Percentiles rank a stretch among this genome's conserved stretches.
phyloP scores from a whole-genome alignment of 2,797 vertebrate genomes.

The Diplodus puntazzo region DNA sequence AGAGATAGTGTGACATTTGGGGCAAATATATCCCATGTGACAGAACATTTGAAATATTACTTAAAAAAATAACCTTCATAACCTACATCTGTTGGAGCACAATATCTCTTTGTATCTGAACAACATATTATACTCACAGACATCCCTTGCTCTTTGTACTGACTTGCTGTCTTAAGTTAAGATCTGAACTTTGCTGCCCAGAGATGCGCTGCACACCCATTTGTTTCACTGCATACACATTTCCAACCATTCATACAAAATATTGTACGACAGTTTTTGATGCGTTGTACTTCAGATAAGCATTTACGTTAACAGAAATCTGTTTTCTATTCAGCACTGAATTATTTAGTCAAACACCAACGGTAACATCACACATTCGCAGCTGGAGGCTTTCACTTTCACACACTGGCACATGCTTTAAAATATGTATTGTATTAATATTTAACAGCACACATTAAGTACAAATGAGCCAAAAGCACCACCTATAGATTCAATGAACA shows the following conservation, averaged over 20 bases:
- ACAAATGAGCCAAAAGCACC: slow-evolving; percentile 12
- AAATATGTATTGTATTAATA: slow-evolving; percentile 31
- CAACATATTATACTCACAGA: background rate
- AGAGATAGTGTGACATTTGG: background rate
- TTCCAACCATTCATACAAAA: background rate
- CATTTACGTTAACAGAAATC: slow-evolving; percentile 18
- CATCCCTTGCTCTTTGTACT: background rate
- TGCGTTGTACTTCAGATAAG: slow-evolving; percentile 11
- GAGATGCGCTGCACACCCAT: background rate
- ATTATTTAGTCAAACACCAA: slow-evolving; percentile 48
- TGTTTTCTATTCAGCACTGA: slow-evolving; percentile 13
- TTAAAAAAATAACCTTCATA: background rate
- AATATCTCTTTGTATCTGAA: background rate
- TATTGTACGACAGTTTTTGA: background rate
- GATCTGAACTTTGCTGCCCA: background rate
- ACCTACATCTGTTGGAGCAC: no score
- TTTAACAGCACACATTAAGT: slow-evolving; percentile 36
- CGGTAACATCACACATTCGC: slow-evolving; percentile 1
- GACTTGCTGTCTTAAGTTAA: background rate
- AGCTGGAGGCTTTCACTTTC: slow-evolving; percentile 13
- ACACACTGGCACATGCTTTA: slow-evolving; percentile 12
- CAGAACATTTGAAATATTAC: no score
- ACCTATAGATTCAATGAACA: background rate
- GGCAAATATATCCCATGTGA: background rate
- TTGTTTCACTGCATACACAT: background rate